Percentiles rank a stretch among this genome's conserved stretches.
Evolutionary conservation across 2,888 invertebrate genomes (phyloP).

Genomic region (Cerastis leucographa): DNA sequence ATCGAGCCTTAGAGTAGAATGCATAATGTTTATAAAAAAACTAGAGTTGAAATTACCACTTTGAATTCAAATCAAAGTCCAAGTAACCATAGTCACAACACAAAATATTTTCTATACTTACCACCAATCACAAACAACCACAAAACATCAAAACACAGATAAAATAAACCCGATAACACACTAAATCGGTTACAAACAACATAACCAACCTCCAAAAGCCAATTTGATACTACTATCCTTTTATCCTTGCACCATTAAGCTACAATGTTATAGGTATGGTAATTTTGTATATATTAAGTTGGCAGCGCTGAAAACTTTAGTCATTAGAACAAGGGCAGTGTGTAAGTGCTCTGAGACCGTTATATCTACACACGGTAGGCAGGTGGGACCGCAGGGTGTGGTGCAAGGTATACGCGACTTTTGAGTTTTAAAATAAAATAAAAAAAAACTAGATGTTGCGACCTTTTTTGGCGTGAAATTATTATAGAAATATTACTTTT

Average conservation of each 20-base stretch:
- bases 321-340: conserved; percentile 86
- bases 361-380: conserved; percentile 79
- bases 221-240: conserved; percentile 72
- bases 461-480: no score
- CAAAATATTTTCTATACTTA: background rate
- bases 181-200: conserved; percentile 56
- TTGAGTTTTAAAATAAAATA: no score
- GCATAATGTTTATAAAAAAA: background rate
- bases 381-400: conserved; percentile 77
- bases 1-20: background rate
- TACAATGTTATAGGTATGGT: conserved; percentile 74
- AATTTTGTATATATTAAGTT: conserved; percentile 87
- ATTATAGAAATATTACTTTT: no score
- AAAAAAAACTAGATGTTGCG: no score
- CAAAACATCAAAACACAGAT: conserved; percentile 25
- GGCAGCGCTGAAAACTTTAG: conserved; percentile 83
- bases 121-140: background rate
- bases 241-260: conserved; percentile 64
- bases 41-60: background rate
- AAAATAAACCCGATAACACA: conserved; percentile 41
- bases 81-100: background rate
- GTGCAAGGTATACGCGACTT: conserved; percentile 50
- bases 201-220: conserved; percentile 57
- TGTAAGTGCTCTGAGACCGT: conserved; percentile 80
- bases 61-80: background rate